Evolutionary conservation across 2,888 invertebrate species (phyloP).

Genomic region (Cetonia aurata): DNA sequence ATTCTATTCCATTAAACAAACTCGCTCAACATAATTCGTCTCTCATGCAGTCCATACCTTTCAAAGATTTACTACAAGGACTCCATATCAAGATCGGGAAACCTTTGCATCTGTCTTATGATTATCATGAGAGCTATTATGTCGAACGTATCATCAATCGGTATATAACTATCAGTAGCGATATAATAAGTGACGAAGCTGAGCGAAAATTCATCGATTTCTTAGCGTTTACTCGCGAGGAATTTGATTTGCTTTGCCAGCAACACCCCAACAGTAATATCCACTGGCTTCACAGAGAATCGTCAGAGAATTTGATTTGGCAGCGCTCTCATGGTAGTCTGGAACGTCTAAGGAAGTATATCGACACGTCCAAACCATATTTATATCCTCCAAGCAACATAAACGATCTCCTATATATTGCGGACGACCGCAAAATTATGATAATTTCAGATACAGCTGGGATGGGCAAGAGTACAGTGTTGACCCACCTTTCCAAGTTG

Average conservation of each 20-base stretch:
- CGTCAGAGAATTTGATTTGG: background rate
- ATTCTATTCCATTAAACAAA: background rate
- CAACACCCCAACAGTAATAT: background rate
- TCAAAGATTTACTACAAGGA: background rate
- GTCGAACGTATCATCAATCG: background rate
- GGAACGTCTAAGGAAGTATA: too few species aligned
- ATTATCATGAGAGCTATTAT: constrained; percentile 1
- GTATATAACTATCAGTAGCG: too few species aligned
- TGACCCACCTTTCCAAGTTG: constrained; percentile 1
- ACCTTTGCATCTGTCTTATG: background rate
- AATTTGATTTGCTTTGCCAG: background rate
- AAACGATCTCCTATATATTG: background rate
- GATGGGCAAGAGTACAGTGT: constrained; percentile 6
- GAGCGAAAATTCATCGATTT: background rate
- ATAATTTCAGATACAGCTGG: constrained; percentile 5
- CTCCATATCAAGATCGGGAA: background rate
- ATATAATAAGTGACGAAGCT: too few species aligned
- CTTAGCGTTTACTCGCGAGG: too few species aligned
- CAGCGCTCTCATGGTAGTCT: background rate
- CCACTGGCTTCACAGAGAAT: background rate
- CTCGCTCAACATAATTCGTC: background rate
- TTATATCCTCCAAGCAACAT: background rate
- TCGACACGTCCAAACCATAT: too few species aligned
- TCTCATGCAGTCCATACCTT: background rate
- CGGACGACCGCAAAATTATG: background rate